A percentile compares a stretch with the other conserved stretches of the same genome.
Conservation (phyloP, 2,113 vertebrate species). For the Dasyprocta punctata region DNA sequence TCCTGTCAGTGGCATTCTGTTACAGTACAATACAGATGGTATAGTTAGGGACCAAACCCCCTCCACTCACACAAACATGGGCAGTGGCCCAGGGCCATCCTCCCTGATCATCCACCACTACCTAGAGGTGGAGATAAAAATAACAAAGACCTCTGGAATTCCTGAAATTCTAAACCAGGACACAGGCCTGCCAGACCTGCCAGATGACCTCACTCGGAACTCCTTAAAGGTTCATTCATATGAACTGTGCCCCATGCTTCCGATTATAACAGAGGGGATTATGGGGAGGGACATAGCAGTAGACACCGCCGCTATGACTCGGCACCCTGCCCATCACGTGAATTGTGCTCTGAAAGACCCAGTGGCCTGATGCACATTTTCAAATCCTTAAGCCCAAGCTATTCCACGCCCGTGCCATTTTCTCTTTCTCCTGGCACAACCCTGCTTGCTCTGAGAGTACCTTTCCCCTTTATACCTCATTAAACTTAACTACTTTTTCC, state of each 20-base stretch:
- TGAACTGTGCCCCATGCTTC: neutral
- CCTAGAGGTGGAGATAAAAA: neutral
- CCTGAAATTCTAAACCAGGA: neutral
- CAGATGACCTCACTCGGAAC: neutral
- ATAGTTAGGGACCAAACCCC: neutral
- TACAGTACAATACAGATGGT: neutral
- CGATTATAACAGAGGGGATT: neutral
- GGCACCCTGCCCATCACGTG: neutral
- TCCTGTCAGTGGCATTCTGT: neutral
- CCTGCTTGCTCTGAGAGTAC: neutral
- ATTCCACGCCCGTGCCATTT: neutral
- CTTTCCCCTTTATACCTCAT: neutral
- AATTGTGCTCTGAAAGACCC: neutral
- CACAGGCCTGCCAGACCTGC: neutral
- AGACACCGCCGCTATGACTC: neutral
- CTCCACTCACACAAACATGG: neutral
- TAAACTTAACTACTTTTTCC: neutral
- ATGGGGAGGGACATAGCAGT: neutral
- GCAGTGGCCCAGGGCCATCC: neutral
- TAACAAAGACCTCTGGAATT: neutral
- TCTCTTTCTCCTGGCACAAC: neutral
- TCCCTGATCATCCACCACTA: neutral
- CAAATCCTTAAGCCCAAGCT: neutral
- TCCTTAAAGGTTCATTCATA: neutral
- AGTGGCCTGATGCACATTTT: neutral